Base-by-base conservation (phyloP, 2,113 vertebrate species). In the Sorex araneus region DNA sequence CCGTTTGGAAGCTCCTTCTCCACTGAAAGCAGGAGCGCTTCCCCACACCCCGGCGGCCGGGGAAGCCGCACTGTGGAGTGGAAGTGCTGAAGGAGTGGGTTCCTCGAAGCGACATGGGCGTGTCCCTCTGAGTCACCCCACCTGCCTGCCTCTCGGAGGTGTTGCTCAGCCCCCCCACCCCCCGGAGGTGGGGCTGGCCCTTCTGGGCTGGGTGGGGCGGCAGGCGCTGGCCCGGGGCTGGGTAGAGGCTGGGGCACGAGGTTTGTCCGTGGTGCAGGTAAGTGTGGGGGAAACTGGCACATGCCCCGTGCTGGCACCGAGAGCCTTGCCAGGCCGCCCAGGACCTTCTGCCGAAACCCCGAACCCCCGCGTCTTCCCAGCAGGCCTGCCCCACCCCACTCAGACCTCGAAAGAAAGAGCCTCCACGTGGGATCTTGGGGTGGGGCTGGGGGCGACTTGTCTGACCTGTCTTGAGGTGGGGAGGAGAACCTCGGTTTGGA, bases 31-130 rank as follows among this genome's bases (percentile, higher is more conserved):
- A 15, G 21, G 63, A 27, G 25, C 30, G 2, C 66, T 13, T 32
- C 67, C 30, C 30, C 67, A 13, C 2, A 30, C 13, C 12, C 67
- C 16, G 71, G 32, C n/a, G 70, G 50, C 32, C 16, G 87, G 40
- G 40, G 89, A 92, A 82, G 67, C 80, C 79, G 6, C 76, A 23
- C 6, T 19, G 57, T 10, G 36, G 60, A n/a, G 2, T 67, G 77
- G 92, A 85, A 4, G 64, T 8, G 57, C 86, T 64, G 3, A 30
- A 82, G 34, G 64, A 50, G 83, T 54, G 81, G 78, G 74, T 83
- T 95, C 94, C 89, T 91, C 77, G 95, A 87, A 95, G 67, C 64
- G 95, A 80, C 79, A 1, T 28, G 85, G 50, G 36, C 2, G 23
- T 0, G 3, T 19, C 82, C 34, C 84, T 50, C 32, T 93, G 93